phyloP scores from a whole-genome alignment of 2,113 vertebrate genomes.

The Propithecus coquereli region DNA sequence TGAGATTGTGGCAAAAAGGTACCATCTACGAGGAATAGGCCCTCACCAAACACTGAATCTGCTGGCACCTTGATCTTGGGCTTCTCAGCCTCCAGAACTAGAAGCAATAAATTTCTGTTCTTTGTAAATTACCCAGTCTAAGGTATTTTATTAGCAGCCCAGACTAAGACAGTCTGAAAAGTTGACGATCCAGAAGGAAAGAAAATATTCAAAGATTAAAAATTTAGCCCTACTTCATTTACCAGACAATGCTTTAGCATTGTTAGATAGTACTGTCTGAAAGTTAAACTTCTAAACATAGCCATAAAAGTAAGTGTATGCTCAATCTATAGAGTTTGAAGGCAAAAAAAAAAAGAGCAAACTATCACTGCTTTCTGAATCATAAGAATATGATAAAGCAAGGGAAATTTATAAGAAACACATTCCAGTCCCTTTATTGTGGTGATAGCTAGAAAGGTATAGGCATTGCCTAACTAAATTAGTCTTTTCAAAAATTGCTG shows the following conservation, averaged over 20 bases:
- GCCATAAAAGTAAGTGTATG: neutral
- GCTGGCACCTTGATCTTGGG: neutral
- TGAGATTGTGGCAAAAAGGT: neutral
- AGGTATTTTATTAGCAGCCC: neutral
- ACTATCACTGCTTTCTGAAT: neutral
- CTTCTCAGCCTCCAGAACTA: neutral
- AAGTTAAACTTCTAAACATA: neutral
- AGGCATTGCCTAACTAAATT: slow-evolving; percentile 1
- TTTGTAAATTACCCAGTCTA: neutral
- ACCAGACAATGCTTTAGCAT: neutral
- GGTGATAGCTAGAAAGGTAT: neutral
- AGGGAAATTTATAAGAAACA: neutral
- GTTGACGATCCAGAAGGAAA: neutral
- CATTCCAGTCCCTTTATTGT: neutral
- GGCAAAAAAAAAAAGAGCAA: too few species aligned
- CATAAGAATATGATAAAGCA: neutral
- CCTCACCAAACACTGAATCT: neutral
- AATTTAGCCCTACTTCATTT: neutral
- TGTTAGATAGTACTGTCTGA: neutral
- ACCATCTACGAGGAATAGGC: fast-evolving
- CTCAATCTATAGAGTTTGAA: neutral
- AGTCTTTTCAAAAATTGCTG: slow-evolving; percentile 28
- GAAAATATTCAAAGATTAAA: slow-evolving; percentile 4
- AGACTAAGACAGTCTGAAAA: neutral
- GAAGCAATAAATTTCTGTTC: neutral